A percentile compares a stretch with the other conserved stretches of the same genome.
These are phyloP conservation scores for Dryomyza anilis DNA, from an alignment of 2,888 invertebrate species.

Conservation along the genomic window DNA sequence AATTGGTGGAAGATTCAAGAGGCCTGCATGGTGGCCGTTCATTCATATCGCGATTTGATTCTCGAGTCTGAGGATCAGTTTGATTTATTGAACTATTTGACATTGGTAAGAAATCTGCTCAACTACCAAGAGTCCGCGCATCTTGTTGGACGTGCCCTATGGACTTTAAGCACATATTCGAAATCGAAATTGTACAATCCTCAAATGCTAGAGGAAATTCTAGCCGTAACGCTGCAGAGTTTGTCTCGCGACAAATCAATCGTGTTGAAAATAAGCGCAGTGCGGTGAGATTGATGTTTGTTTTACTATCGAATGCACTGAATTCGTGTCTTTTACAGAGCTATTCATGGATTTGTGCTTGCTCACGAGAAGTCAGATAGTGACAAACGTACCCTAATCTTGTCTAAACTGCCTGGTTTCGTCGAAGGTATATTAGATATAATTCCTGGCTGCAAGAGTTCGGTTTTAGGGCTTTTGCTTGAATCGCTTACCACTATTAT, in stretches of 20 bases:
- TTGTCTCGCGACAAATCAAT: conserved; percentile 55
- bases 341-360: conserved; percentile 59
- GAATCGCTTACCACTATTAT: conserved; percentile 65
- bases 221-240: conserved; percentile 54
- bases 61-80: conserved; percentile 56
- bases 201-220: conserved; percentile 56
- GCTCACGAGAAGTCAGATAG: conserved; percentile 62
- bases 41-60: conserved; percentile 62
- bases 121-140: conserved; percentile 55
- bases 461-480: conserved; percentile 63
- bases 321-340: conserved; percentile 34
- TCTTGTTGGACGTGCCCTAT: conserved; percentile 57
- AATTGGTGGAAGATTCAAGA: conserved; percentile 74
- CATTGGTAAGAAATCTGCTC: conserved; percentile 55
- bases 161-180: conserved; percentile 59
- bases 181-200: conserved; percentile 56
- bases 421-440: conserved; percentile 63
- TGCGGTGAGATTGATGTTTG: conserved; percentile 43
- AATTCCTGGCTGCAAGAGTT: conserved; percentile 62
- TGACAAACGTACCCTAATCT: conserved; percentile 57
- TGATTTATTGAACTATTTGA: conserved; percentile 58
- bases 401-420: conserved; percentile 64
- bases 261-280: conserved; percentile 55
- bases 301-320: not conserved
- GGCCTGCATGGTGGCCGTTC: conserved; percentile 69